A percentile compares a stretch with the other conserved stretches of the same genome.
These are phyloP conservation scores for Magallana ariakensis DNA, from an alignment of 1,140 invertebrate species.

Conservation along the genomic window DNA sequence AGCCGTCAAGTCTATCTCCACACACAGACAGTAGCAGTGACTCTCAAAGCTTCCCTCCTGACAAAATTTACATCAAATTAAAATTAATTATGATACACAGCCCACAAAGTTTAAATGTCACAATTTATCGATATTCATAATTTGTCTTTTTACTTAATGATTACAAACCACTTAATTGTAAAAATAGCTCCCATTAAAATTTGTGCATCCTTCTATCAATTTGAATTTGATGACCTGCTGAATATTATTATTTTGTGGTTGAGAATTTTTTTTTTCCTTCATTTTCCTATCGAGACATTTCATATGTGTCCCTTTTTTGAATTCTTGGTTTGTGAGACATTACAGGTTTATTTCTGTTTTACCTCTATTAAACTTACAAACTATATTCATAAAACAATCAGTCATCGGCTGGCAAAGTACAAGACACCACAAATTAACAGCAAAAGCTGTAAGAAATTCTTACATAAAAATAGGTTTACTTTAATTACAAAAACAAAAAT, in stretches of 20 bases:
- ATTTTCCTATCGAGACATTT: not conserved
- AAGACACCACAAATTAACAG: not conserved
- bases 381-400: not conserved
- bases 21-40: not conserved
- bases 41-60: not conserved
- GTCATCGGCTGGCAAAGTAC: not conserved
- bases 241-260: constrained; percentile 38
- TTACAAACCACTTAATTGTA: not conserved
- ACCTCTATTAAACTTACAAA: not conserved
- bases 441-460: no score
- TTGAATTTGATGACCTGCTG: constrained; percentile 22
- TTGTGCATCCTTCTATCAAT: constrained; percentile 26
- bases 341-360: no score
- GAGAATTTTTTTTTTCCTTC: constrained; percentile 7
- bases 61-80: constrained; percentile 7
- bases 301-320: not conserved
- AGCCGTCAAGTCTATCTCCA: not conserved
- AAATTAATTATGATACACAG: constrained; percentile 21
- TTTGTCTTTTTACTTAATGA: not conserved
- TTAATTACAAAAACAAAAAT: no score
- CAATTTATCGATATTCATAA: constrained; percentile 29
- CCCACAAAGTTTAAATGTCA: constrained; percentile 11
- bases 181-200: constrained; percentile 1
- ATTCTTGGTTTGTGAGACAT: no score
- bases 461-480: no score